These are phyloP conservation scores for Caenorhabditis sp. DNA, from an alignment of 2,888 invertebrate species.

Conservation along the genomic window DNA sequence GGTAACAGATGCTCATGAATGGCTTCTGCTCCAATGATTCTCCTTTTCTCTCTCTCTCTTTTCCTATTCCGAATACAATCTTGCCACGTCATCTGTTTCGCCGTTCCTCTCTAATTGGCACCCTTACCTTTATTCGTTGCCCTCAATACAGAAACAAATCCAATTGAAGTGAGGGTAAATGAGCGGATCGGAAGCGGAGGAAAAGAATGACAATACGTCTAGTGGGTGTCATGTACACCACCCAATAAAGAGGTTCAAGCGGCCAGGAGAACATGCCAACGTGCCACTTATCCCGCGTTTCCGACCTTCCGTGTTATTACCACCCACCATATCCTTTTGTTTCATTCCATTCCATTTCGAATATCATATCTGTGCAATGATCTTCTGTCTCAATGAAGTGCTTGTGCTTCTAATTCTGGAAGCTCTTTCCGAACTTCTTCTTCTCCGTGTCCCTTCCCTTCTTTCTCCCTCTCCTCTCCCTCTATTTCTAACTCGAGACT, in stretches of 20 bases:
- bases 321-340: background rate
- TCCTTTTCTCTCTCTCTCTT: slow-evolving; percentile 4
- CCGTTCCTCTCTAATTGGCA: background rate
- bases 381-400: no score
- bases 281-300: slow-evolving; percentile 9
- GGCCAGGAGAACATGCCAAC: slow-evolving; percentile 1
- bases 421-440: no score
- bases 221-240: slow-evolving; percentile 11
- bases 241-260: slow-evolving; percentile 18
- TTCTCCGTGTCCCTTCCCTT: no score
- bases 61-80: no score
- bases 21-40: background rate
- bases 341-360: background rate
- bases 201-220: background rate
- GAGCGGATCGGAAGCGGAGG: slow-evolving; percentile 5
- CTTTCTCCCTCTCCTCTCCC: background rate
- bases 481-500: slow-evolving; percentile 28
- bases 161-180: slow-evolving; percentile 10
- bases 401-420: background rate
- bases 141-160: background rate
- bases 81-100: background rate
- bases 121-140: background rate
- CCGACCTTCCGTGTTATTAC: background rate
- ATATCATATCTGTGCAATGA: no score
- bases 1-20: slow-evolving; percentile 25